Evolutionary conservation across 2,797 vertebrate genomes (phyloP).

Genomic region (Aselliscus stoliczkanus): DNA sequence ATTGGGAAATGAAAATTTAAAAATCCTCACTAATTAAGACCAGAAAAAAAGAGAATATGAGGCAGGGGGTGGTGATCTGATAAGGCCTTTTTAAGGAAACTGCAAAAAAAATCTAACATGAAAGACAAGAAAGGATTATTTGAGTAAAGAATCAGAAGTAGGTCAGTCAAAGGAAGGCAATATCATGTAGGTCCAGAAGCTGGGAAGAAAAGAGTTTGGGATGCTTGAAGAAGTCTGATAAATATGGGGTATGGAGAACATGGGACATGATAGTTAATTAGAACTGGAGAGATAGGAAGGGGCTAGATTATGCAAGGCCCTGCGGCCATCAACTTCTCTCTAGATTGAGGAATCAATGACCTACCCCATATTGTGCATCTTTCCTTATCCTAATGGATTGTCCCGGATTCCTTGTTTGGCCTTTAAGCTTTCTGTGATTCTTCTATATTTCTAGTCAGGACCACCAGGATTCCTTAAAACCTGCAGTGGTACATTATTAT

Average conservation of each 20-base stretch:
- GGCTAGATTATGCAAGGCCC: rapidly evolving
- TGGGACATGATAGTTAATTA: neutral
- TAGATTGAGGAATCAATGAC: neutral
- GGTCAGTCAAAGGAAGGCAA: neutral
- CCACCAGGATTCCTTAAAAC: neutral
- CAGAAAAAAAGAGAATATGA: neutral
- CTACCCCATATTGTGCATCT: rapidly evolving
- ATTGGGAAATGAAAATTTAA: neutral
- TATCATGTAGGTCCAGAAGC: neutral
- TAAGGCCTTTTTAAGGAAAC: neutral
- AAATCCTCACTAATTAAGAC: neutral
- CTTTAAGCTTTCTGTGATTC: neutral
- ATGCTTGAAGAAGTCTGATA: neutral
- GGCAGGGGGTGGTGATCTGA: neutral
- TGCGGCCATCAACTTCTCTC: neutral
- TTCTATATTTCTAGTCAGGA: neutral
- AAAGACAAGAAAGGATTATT: neutral
- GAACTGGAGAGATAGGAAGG: neutral
- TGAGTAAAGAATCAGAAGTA: neutral
- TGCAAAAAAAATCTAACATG: neutral
- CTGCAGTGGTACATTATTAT: neutral
- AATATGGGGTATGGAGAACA: neutral
- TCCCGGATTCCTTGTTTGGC: neutral
- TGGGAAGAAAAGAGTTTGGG: neutral
- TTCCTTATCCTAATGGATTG: neutral